phyloP scores from a whole-genome alignment of 92 coral and sea anemone genomes.

The Zoanthus sansibaricus region DNA sequence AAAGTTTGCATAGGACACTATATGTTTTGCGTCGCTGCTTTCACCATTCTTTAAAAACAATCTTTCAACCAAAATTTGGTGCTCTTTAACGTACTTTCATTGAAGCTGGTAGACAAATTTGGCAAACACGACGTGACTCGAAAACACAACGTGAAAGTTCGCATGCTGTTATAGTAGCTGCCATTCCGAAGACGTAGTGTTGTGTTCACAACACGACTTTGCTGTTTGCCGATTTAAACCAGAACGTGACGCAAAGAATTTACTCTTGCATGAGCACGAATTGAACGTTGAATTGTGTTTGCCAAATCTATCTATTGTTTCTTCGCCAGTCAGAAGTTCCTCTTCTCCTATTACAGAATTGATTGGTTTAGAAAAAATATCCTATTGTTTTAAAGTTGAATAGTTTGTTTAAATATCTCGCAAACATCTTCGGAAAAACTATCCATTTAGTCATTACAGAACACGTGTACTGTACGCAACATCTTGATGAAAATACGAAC shows the following conservation, averaged over 20 bases:
- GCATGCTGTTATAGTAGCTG: too few relatives aligned
- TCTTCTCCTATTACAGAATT: not conserved
- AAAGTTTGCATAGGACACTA: not conserved
- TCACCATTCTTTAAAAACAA: not conserved
- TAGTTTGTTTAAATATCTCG: not conserved
- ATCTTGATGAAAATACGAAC: not conserved
- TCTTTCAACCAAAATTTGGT: not conserved
- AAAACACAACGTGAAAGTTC: too few relatives aligned
- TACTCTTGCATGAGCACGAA: too few relatives aligned
- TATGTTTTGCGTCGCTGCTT: not conserved
- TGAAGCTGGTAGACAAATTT: not conserved
- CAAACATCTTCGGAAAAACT: not conserved
- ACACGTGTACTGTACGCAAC: conserved; percentile 3
- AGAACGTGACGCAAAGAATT: too few relatives aligned
- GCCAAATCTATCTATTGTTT: not conserved
- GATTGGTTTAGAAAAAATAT: not conserved
- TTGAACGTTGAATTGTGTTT: too few relatives aligned
- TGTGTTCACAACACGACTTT: too few relatives aligned
- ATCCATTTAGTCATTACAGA: not conserved
- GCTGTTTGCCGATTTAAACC: too few relatives aligned
- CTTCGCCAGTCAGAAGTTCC: not conserved
- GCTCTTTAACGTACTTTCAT: not conserved
- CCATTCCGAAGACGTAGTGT: too few relatives aligned
- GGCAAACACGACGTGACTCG: too few relatives aligned
- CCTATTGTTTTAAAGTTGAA: not conserved